These are phyloP conservation scores for Halichoeres trimaculatus DNA, from an alignment of 2,113 vertebrate genomes.

Conservation along the genomic window DNA sequence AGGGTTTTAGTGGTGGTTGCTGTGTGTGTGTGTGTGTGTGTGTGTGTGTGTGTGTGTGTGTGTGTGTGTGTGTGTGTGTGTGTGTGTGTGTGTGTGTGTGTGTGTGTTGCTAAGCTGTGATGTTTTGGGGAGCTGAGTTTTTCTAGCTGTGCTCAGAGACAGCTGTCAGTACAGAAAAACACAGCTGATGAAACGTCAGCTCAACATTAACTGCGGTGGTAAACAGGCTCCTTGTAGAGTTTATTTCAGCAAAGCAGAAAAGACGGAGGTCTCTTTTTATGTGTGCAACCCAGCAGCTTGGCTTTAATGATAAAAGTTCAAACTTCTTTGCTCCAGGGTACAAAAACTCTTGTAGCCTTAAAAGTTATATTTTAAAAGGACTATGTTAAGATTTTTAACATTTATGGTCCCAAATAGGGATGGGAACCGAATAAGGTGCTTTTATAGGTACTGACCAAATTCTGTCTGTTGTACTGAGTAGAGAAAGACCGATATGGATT, in stretches of 20 bases:
- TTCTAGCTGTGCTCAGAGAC: constrained; percentile 55
- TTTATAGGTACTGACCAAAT: no score
- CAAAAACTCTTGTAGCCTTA: not conserved
- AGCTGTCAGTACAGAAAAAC: constrained; percentile 51
- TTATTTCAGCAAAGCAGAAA: constrained; percentile 15
- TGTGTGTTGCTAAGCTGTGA: constrained; percentile 10
- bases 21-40: constrained; percentile 18
- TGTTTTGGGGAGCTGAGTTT: constrained; percentile 39
- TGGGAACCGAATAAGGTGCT: no score
- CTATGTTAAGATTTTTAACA: no score
- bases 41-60: constrained; percentile 4
- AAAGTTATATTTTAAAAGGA: not conserved
- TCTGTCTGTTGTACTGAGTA: no score
- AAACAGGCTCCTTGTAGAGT: constrained; percentile 13
- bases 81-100: constrained; percentile 19
- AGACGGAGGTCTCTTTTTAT: not conserved
- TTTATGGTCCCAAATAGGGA: no score
- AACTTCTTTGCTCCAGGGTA: not conserved
- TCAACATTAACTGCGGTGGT: constrained; percentile 25
- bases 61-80: no score
- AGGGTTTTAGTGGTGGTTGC: not conserved
- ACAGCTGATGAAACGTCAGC: constrained; percentile 64
- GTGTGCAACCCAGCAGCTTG: not conserved
- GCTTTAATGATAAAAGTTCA: not conserved
- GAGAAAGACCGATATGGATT: no score